Percentiles rank a stretch among this genome's conserved stretches.
Conservation (phyloP, 2,113 vertebrate genomes). For the Barbus barbus region DNA sequence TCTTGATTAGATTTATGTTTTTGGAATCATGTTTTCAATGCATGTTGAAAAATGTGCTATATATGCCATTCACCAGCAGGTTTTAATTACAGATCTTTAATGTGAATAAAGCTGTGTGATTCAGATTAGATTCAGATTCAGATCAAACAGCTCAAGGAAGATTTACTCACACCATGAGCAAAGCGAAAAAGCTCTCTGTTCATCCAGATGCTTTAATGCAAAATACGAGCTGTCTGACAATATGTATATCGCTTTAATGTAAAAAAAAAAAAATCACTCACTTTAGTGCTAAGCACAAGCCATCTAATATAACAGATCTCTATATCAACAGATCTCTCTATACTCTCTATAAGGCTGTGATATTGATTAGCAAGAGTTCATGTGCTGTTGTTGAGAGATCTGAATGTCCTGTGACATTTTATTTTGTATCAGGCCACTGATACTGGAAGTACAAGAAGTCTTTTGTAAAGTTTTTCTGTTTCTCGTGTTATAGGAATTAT, state of each 20-base stretch:
- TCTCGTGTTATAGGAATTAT: not conserved
- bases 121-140: not conserved
- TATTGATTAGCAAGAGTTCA: not conserved
- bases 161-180: not conserved
- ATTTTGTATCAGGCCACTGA: not conserved
- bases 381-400: too few relatives aligned
- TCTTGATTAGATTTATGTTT: too few relatives aligned
- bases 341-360: not conserved
- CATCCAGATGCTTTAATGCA: not conserved
- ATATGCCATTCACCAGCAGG: not conserved
- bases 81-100: not conserved
- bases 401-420: too few relatives aligned
- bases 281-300: not conserved
- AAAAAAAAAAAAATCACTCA: not conserved
- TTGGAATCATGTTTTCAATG: too few relatives aligned
- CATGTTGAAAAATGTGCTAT: not conserved
- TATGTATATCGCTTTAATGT: not conserved
- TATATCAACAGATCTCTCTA: too few relatives aligned
- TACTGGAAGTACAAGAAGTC: too few relatives aligned
- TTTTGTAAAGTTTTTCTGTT: not conserved
- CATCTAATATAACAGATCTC: not conserved
- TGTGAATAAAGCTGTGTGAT: constrained; percentile 4
- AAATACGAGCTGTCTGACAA: not conserved
- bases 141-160: not conserved
- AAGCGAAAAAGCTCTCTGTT: not conserved